Conservation (phyloP, 2,888 invertebrate species). For the Herminia tarsipennalis region DNA sequence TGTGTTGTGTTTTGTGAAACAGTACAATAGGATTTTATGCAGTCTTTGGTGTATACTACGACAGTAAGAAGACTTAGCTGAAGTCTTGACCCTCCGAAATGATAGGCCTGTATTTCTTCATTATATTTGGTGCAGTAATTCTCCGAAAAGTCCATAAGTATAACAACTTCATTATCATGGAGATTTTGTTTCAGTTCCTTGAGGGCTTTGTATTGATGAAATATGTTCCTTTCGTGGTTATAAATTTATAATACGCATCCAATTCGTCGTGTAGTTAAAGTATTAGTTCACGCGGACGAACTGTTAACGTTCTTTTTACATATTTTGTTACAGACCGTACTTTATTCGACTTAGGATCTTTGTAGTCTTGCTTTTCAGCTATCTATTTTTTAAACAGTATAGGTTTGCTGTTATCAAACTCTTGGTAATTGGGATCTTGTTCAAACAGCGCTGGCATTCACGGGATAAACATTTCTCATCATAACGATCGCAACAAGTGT, state of each 20-base stretch:
- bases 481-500: constrained; percentile 32
- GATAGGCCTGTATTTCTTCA: constrained; percentile 54
- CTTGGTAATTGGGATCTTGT: constrained; percentile 32
- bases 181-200: constrained; percentile 22
- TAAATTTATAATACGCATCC: constrained; percentile 39
- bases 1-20: constrained; percentile 20
- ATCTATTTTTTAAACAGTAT: constrained; percentile 33
- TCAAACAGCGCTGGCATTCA: constrained; percentile 28
- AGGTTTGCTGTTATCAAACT: constrained; percentile 32
- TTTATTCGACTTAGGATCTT: constrained; percentile 42
- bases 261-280: constrained; percentile 37
- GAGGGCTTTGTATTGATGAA: constrained; percentile 16
- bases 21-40: constrained; percentile 19
- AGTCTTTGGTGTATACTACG: constrained; percentile 44
- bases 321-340: constrained; percentile 12
- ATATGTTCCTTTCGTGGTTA: constrained; percentile 34
- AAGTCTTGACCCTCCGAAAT: constrained; percentile 54
- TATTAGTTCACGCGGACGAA: constrained; percentile 34
- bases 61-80: too few relatives aligned
- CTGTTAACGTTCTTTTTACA: constrained; percentile 33
- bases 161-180: constrained; percentile 16
- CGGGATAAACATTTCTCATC: constrained; percentile 31
- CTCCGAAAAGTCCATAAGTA: constrained; percentile 47
- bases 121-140: constrained; percentile 28
- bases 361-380: constrained; percentile 24